Conservation (phyloP, 2,113 vertebrate genomes). For the Galbula dea region DNA sequence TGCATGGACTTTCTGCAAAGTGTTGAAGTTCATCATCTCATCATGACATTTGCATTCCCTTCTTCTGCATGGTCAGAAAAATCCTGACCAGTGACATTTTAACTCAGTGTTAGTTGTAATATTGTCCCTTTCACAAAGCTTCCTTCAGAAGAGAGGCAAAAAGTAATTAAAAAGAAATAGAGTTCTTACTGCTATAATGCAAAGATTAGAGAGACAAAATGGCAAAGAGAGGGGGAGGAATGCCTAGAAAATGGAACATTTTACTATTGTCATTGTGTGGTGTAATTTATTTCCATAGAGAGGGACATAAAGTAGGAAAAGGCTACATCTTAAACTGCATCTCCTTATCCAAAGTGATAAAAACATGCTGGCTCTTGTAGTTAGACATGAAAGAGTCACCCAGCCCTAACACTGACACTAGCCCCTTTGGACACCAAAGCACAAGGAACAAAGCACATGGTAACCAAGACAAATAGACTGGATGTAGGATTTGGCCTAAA, state of each 20-base stretch:
- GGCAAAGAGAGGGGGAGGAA: not conserved
- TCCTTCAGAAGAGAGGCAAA: not conserved
- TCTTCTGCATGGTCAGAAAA: not conserved
- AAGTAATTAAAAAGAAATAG: not conserved
- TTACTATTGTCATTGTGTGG: not conserved
- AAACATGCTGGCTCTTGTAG: not conserved
- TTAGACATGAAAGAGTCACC: not conserved
- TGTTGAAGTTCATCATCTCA: no score
- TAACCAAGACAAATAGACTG: not conserved
- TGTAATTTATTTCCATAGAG: not conserved
- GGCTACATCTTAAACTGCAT: not conserved
- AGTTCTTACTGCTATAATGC: not conserved
- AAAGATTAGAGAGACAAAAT: not conserved
- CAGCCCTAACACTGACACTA: not conserved
- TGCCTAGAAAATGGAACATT: not conserved
- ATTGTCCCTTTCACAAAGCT: not conserved
- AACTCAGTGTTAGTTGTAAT: not conserved
- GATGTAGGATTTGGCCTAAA: not conserved
- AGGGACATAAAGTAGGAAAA: no score
- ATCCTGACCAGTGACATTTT: not conserved
- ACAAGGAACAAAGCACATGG: not conserved
- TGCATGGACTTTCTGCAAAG: not conserved
- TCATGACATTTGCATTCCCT: not conserved
- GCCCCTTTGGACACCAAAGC: not conserved
- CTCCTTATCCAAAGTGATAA: not conserved